A percentile compares a stretch with the other conserved stretches of the same genome.
Evolutionary conservation across 2,888 invertebrate species (phyloP).

Genomic region (Tryphoninae sp.): DNA sequence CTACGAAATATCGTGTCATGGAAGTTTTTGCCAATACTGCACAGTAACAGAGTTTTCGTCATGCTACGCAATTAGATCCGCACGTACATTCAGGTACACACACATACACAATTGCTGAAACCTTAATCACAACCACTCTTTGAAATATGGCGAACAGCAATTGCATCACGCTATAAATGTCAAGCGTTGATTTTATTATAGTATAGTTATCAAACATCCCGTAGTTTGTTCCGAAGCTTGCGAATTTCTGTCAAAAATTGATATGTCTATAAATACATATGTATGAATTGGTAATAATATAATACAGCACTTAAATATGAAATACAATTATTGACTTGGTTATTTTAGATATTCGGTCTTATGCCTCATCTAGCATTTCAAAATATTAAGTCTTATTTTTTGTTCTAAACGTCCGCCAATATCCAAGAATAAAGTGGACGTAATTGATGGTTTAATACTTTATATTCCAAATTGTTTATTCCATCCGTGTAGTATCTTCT

Average conservation of each 20-base stretch:
- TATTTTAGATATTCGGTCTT: background rate
- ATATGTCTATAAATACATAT: constrained; percentile 41
- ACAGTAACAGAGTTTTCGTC: background rate
- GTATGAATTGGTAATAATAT: background rate
- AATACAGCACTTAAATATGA: constrained; percentile 16
- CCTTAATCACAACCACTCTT: constrained; percentile 14
- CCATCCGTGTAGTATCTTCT: constrained; percentile 78
- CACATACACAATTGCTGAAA: background rate
- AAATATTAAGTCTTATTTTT: constrained; percentile 1
- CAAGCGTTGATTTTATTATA: constrained; percentile 3
- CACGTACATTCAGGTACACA: background rate
- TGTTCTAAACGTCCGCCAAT: constrained; percentile 74
- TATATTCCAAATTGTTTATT: constrained; percentile 77
- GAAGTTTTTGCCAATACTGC: constrained; percentile 21
- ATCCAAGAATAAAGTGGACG: constrained; percentile 80
- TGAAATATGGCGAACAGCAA: background rate
- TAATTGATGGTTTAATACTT: constrained; percentile 77
- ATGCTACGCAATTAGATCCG: background rate
- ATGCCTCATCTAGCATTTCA: background rate
- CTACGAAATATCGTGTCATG: constrained; percentile 18
- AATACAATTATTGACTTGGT: constrained; percentile 55
- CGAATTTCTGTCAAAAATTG: constrained; percentile 18
- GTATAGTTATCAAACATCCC: constrained; percentile 31
- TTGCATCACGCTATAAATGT: constrained; percentile 2
- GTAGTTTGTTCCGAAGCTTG: constrained; percentile 17